Evolutionary conservation across 1,140 invertebrate species (phyloP).

Genomic region (Eumeta japonica): DNA sequence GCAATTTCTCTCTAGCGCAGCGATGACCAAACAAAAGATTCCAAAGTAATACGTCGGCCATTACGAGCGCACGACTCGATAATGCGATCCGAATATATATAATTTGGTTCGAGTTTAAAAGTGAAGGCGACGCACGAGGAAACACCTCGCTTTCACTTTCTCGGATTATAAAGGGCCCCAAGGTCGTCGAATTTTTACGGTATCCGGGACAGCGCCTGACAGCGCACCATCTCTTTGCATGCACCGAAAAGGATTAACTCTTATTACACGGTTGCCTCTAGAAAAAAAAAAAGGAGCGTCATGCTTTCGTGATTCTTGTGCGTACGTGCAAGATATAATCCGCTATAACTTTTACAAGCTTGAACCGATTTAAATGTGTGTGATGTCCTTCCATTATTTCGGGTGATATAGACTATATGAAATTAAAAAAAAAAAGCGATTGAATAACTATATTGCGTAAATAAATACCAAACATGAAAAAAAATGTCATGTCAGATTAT

Average conservation of each 20-base stretch:
- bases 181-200: background rate
- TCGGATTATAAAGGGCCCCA: slow-evolving; percentile 4
- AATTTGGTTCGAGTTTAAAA: background rate
- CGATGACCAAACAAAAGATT: no score
- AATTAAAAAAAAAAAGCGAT: no score
- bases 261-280: slow-evolving; percentile 27
- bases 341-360: no score
- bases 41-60: background rate
- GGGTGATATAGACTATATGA: no score
- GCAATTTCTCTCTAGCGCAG: no score
- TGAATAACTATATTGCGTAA: no score
- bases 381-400: no score
- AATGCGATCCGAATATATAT: background rate
- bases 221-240: background rate
- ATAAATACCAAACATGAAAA: no score
- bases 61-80: background rate
- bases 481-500: no score
- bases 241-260: slow-evolving; percentile 4
- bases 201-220: background rate
- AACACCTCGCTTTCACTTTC: slow-evolving; percentile 5
- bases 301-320: slow-evolving; percentile 30
- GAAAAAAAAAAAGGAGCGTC: slow-evolving; percentile 25
- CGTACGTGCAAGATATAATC: slow-evolving; percentile 11
- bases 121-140: slow-evolving; percentile 4
- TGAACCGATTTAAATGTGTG: no score